These are phyloP conservation scores for Gallinago paraguaiae DNA, from an alignment of 2,113 vertebrate species.

Conservation along the genomic window DNA sequence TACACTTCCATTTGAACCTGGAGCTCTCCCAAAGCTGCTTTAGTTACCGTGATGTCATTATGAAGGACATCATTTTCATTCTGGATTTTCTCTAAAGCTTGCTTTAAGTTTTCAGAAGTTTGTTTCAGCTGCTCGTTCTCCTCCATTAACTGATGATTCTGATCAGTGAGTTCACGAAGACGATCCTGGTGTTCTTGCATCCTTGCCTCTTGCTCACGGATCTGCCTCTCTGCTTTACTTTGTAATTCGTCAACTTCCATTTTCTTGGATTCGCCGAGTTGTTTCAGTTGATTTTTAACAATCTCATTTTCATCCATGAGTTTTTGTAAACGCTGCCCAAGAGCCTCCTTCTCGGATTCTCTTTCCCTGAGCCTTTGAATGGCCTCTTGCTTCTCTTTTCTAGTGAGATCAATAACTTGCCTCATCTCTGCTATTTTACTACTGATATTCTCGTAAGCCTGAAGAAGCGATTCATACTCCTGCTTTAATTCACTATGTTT, in stretches of 20 bases:
- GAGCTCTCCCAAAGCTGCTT: conserved; percentile 69
- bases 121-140: conserved; percentile 70
- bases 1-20: conserved; percentile 69
- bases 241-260: conserved; percentile 74
- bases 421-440: conserved; percentile 89
- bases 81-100: conserved; percentile 66
- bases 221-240: conserved; percentile 73
- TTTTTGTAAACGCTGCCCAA: conserved; percentile 69
- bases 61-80: conserved; percentile 72
- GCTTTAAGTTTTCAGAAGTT: conserved; percentile 66
- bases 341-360: conserved; percentile 69
- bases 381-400: conserved; percentile 83
- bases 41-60: conserved; percentile 65
- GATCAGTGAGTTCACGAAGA: conserved; percentile 54
- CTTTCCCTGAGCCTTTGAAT: conserved; percentile 69
- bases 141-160: conserved; percentile 72
- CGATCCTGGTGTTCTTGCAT: conserved; percentile 57
- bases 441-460: conserved; percentile 87
- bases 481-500: conserved; percentile 85
- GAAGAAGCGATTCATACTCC: conserved; percentile 87
- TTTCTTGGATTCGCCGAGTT: conserved; percentile 70
- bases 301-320: conserved; percentile 71
- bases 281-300: conserved; percentile 73
- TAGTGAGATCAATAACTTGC: conserved; percentile 79
- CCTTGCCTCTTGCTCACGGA: conserved; percentile 43